These are phyloP conservation scores for Cephus nigrinus DNA, from an alignment of 2,888 invertebrate genomes.

Conservation along the genomic window DNA sequence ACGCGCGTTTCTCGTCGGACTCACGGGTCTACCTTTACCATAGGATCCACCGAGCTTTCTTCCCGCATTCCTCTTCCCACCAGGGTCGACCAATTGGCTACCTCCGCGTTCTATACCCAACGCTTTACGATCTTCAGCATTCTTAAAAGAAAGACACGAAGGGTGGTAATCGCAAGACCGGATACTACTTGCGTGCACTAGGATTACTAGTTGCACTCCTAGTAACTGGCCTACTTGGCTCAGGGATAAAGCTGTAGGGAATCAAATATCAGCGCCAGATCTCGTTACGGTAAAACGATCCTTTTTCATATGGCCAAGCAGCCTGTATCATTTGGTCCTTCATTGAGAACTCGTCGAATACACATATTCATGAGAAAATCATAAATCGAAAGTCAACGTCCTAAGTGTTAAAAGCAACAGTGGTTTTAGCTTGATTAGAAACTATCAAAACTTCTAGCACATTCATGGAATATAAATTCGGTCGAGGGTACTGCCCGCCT, in stretches of 20 bases:
- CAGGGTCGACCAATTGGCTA: background rate
- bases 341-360: background rate
- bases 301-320: background rate
- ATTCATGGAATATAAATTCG: background rate
- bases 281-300: conserved; percentile 42
- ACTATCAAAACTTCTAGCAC: background rate
- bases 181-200: background rate
- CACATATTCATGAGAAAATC: background rate
- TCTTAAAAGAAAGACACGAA: background rate
- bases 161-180: background rate
- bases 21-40: background rate
- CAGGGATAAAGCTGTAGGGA: conserved; percentile 24
- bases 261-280: conserved; percentile 50
- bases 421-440: background rate
- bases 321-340: background rate
- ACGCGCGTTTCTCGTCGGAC: background rate
- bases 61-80: background rate
- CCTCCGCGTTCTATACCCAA: background rate
- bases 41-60: background rate
- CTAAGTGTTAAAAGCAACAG: background rate
- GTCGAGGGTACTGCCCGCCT: too few relatives aligned
- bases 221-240: background rate
- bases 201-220: background rate
- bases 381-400: background rate
- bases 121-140: background rate